These are phyloP conservation scores for Albula goreensis DNA, from an alignment of 2,113 vertebrate genomes.

Conservation along the genomic window DNA sequence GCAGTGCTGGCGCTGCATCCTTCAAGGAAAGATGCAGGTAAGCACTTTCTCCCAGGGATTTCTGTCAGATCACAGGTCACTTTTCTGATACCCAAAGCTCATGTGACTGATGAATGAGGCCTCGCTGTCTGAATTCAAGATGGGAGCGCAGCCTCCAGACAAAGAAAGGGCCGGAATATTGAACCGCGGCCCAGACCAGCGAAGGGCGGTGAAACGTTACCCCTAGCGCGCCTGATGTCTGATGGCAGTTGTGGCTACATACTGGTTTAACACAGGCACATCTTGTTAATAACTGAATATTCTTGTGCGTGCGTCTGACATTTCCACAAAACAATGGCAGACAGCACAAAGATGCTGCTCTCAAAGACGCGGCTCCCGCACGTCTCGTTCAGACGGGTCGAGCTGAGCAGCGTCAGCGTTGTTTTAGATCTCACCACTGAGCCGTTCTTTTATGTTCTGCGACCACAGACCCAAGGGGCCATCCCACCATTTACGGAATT, in stretches of 20 bases:
- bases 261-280: constrained; percentile 25
- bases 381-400: background rate
- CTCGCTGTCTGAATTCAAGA: constrained; percentile 46
- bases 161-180: constrained; percentile 29
- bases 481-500: background rate
- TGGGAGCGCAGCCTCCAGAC: constrained; percentile 24
- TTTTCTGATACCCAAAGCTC: constrained; percentile 48
- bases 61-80: constrained; percentile 46
- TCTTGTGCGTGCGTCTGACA: constrained; percentile 46
- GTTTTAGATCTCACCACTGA: constrained; percentile 41
- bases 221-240: background rate
- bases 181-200: constrained; percentile 29
- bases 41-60: constrained; percentile 53
- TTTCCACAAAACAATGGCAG: constrained; percentile 44
- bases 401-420: constrained; percentile 11
- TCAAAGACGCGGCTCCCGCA: constrained; percentile 30
- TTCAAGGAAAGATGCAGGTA: constrained; percentile 44
- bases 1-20: constrained; percentile 35
- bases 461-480: constrained; percentile 44
- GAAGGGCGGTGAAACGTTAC: background rate
- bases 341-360: constrained; percentile 34
- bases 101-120: constrained; percentile 50
- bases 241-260: background rate
- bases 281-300: constrained; percentile 44
- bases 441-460: constrained; percentile 31